These are phyloP conservation scores for Hiodon alosoides DNA, from an alignment of 2,113 vertebrate genomes.

Conservation along the genomic window DNA sequence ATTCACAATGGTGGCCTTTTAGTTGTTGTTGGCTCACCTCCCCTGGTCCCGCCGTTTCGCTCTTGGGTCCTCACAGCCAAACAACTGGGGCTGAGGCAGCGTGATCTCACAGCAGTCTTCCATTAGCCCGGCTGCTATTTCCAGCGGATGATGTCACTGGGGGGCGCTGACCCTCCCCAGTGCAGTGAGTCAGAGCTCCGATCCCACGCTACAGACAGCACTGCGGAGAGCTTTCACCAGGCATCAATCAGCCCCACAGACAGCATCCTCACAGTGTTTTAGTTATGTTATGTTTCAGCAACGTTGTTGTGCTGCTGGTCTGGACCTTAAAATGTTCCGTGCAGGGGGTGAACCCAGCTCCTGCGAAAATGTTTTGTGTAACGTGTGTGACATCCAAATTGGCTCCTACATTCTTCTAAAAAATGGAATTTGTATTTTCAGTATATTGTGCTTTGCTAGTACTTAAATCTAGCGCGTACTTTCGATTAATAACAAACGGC, in stretches of 20 bases:
- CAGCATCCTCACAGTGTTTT: neutral
- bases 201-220: neutral
- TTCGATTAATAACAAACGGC: no score
- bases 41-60: neutral
- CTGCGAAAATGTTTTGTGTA: neutral
- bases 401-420: no score
- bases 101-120: conserved; percentile 15
- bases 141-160: conserved; percentile 52
- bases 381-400: no score
- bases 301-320: neutral
- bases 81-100: neutral
- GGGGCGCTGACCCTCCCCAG: conserved; percentile 18
- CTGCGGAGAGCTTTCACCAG: neutral
- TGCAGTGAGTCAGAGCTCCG: conserved; percentile 34
- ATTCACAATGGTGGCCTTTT: neutral
- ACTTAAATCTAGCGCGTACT: no score
- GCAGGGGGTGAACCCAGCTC: neutral
- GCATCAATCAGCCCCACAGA: conserved; percentile 19
- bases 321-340: neutral
- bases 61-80: neutral
- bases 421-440: no score
- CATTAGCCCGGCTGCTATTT: conserved; percentile 45
- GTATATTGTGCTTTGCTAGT: no score
- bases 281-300: neutral
- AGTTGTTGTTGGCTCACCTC: neutral